These are phyloP conservation scores for Callionymus lyra DNA, from an alignment of 2,113 vertebrate species.

Conservation along the genomic window DNA sequence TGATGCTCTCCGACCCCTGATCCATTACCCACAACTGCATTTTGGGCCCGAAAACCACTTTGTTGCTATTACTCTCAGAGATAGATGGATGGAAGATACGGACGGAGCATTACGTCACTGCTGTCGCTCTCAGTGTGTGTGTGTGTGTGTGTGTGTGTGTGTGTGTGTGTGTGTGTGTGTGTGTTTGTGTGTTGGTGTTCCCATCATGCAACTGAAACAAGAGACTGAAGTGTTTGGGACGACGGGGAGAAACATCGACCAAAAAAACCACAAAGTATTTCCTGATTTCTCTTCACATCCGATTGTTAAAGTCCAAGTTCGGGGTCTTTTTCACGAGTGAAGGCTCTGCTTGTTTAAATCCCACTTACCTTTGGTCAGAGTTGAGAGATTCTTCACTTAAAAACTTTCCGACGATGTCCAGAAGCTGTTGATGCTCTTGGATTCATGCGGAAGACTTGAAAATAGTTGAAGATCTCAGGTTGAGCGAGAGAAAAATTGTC, in stretches of 20 bases:
- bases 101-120: conserved; percentile 37
- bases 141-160: conserved; percentile 9
- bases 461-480: too few species aligned
- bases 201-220: conserved; percentile 55
- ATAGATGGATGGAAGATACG: conserved; percentile 44
- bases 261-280: conserved; percentile 47
- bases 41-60: conserved; percentile 73
- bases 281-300: conserved; percentile 49
- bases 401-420: too few species aligned
- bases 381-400: too few species aligned
- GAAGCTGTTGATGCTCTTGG: too few species aligned
- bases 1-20: conserved; percentile 67
- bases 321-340: not conserved
- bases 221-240: conserved; percentile 61
- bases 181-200: conserved; percentile 54
- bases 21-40: conserved; percentile 71
- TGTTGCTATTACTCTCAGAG: conserved; percentile 73
- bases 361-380: too few species aligned
- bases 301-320: conserved; percentile 11
- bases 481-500: too few species aligned
- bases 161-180: conserved; percentile 12
- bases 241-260: conserved; percentile 49
- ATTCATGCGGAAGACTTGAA: too few species aligned
- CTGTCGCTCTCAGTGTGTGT: conserved; percentile 52
- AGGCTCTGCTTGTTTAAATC: too few species aligned